A percentile compares a stretch with the other conserved stretches of the same genome.
phyloP scores from a whole-genome alignment of 2,113 vertebrate genomes.

The Dicerorhinus sumatrensis region DNA sequence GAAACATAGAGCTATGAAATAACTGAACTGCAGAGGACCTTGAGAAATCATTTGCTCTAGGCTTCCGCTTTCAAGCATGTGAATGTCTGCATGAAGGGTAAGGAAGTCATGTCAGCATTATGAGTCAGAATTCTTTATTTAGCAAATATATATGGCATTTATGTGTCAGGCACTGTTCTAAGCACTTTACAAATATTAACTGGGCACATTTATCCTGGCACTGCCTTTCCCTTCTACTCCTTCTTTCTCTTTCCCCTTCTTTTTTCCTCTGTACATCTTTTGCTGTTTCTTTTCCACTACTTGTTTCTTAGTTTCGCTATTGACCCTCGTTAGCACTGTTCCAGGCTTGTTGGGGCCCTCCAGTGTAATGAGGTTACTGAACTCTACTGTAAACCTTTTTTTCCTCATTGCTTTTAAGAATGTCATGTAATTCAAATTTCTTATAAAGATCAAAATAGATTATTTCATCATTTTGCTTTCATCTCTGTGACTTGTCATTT shows the following conservation, averaged over 20 bases:
- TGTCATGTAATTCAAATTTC: not conserved
- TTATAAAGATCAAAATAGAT: constrained; percentile 28
- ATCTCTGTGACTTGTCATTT: constrained; percentile 20
- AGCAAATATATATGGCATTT: not conserved
- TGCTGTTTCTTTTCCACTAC: not conserved
- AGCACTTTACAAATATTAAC: not conserved
- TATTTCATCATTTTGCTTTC: constrained; percentile 13
- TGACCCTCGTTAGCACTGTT: not conserved
- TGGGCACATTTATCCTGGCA: not conserved
- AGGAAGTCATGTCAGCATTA: not conserved
- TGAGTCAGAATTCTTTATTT: not conserved
- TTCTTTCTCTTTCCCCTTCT: not conserved
- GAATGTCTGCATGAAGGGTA: not conserved
- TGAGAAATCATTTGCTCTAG: constrained; percentile 44
- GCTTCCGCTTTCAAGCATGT: constrained; percentile 2
- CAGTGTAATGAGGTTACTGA: not conserved
- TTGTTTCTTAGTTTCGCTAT: not conserved
- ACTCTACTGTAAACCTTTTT: not conserved
- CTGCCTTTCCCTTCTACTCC: not conserved
- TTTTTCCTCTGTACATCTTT: not conserved
- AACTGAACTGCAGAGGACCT: not conserved
- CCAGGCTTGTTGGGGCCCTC: not conserved
- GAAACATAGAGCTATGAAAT: constrained; percentile 22
- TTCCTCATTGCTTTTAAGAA: not conserved
- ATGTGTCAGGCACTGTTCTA: not conserved